Evolutionary conservation across 2,797 vertebrate species (phyloP), one percentile per base, ranked within the genome.

Genomic region (Oreortyx pictus): DNA sequence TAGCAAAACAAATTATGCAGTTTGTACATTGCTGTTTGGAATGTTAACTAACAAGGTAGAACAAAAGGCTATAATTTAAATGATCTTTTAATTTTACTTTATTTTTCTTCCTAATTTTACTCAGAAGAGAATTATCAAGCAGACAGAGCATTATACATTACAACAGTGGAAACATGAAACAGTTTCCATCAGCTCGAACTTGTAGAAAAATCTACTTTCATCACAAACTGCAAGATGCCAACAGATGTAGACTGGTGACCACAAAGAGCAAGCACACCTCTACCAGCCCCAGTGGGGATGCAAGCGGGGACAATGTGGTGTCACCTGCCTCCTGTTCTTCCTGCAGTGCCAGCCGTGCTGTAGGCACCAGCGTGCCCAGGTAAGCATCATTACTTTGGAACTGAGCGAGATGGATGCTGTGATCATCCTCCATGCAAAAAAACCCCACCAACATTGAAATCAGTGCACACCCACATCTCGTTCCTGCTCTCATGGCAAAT

Each of bases 21-120:
- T 79, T 80, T 84, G 46, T 66, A 72, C 46, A 24, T 20, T 0
- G 0, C 47, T 57, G 39, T 82, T 89, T 33, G 39, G 85, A 93
- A 94, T 86, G 75, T 90, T 93, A 89, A 95, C 78, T 78, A 80
- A 77, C 50, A 86, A 92, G 82, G 79, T 73, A 82, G 71, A 81
- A 91, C 54, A 90, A 90, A 91, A 62, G 65, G 18, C 77, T 82
- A 27, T 50, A 72, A 62, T 68, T 82, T 44, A 75, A 86, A 35
- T n/a, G 18, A 76, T 73, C 56, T 66, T 77, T 89, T 52, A 61
- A 92, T 66, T 71, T 78, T 47, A 16, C 24, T 8, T 60, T 33
- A 49, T 60, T 78, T 54, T 56, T 73, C 15, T 33, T 79, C 47
- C n/a, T 57, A 11, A 44, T 79, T 73, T 68, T 79, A 61, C 7